Evolutionary conservation across 1,140 invertebrate species (phyloP).

Genomic region (Macrostomum lignano): DNA sequence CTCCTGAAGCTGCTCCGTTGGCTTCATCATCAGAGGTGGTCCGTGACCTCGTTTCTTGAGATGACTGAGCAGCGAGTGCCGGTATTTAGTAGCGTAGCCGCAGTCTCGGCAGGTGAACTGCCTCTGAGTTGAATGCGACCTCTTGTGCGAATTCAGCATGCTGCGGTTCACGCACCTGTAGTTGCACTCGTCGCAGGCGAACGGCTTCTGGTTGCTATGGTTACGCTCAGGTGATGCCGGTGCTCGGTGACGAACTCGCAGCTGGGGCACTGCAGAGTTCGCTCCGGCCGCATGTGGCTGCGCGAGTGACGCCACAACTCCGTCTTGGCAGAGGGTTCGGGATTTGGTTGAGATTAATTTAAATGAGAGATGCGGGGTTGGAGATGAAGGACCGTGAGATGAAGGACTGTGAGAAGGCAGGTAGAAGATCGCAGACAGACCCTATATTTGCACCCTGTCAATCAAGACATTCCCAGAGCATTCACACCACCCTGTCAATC

Average conservation of each 20-base stretch:
- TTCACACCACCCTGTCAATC: no score
- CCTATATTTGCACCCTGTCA: no score
- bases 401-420: no score
- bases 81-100: slow-evolving; percentile 83
- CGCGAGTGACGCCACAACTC: slow-evolving; percentile 64
- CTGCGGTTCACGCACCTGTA: slow-evolving; percentile 75
- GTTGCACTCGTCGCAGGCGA: slow-evolving; percentile 49
- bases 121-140: slow-evolving; percentile 81
- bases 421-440: no score
- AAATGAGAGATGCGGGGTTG: no score
- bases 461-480: no score
- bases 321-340: slow-evolving; percentile 50
- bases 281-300: slow-evolving; percentile 64
- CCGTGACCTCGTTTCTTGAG: slow-evolving; percentile 61
- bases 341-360: no score
- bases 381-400: no score
- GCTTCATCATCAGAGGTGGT: no score
- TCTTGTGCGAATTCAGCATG: slow-evolving; percentile 92
- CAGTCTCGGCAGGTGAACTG: slow-evolving; percentile 79
- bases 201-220: slow-evolving; percentile 77
- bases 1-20: no score
- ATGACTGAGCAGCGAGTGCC: slow-evolving; percentile 79
- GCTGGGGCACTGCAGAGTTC: slow-evolving; percentile 55
- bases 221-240: slow-evolving; percentile 90
- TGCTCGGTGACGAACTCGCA: slow-evolving; percentile 93